Conservation (phyloP, 2,113 vertebrate genomes). For the Castor canadensis region DNA sequence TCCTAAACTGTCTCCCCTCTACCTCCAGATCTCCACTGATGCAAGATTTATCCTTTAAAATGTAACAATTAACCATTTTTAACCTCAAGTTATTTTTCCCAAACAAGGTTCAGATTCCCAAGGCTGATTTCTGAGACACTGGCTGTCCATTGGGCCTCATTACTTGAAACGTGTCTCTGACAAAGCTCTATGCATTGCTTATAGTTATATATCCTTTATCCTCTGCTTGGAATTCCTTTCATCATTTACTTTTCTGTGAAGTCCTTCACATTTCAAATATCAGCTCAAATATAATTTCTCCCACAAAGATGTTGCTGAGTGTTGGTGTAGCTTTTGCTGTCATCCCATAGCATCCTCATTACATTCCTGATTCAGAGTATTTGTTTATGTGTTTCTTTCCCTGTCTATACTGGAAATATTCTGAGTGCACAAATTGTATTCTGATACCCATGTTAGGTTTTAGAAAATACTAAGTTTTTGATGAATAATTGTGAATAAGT, state of each 20-base stretch:
- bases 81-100: background rate
- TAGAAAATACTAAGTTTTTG: background rate
- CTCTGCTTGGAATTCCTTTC: background rate
- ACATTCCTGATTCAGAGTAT: background rate
- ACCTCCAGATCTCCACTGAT: background rate
- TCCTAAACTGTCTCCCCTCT: background rate
- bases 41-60: background rate
- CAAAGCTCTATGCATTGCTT: background rate
- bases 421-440: background rate
- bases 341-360: background rate
- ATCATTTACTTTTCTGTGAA: background rate
- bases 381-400: background rate
- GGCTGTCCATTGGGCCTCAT: background rate
- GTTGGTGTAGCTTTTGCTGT: background rate
- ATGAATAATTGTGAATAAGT: background rate
- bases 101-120: background rate
- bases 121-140: background rate
- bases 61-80: background rate
- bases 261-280: slow-evolving; percentile 19
- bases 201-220: background rate
- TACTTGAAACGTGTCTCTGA: background rate
- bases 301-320: background rate
- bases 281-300: background rate
- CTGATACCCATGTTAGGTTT: background rate
- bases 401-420: background rate